Evolutionary conservation across 2,113 vertebrate species (phyloP), one percentile per base, ranked within the genome.

Genomic region (Hyaena hyaena): DNA sequence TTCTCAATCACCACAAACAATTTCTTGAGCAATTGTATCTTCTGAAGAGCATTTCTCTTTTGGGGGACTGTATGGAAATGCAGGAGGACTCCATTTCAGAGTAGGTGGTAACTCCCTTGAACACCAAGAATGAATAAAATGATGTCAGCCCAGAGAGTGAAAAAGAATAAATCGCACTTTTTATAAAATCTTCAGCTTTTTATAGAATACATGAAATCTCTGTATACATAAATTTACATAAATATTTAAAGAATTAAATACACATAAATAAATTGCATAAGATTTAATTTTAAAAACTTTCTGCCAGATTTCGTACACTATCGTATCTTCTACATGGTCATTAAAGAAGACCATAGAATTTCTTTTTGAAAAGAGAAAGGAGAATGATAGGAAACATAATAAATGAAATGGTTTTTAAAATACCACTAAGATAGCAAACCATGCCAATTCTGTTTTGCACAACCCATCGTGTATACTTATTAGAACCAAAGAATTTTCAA

Each of bases 371-470:
- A 90, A 93, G 26, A 61, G 9, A 84, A 77, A 81, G n/a, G 33
- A 74, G 23, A 96, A 48, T 79, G 8, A 39, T 89, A 77, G n/a
- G 66, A 65, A 95, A 55, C 50, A 83, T 35, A 83, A 43, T 58
- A 94, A 96, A 65, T 90, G 12, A 94, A 95, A 79, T 61, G 10
- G 24, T 21, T 73, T 50, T 83, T 83, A 43, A 79, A 53, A 82
- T 96, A 71, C 26, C 26, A 39, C 9, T 45, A 50, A 48, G 5
- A 69, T 24, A 73, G 10, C 21, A 71, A 83, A 16, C 4, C 4
- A 15, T 66, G 10, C 73, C 69, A 66, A 71, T 5, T 7, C 2
- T 74, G 5, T 73, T 90, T 87, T 74, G 16, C 12, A 66, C 66
- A 65, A 83, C 5, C 0, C 35, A 66, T 61, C 19, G 68, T 23